Conservation (phyloP, 1,140 invertebrate genomes). For the Drosophila takahashii region DNA sequence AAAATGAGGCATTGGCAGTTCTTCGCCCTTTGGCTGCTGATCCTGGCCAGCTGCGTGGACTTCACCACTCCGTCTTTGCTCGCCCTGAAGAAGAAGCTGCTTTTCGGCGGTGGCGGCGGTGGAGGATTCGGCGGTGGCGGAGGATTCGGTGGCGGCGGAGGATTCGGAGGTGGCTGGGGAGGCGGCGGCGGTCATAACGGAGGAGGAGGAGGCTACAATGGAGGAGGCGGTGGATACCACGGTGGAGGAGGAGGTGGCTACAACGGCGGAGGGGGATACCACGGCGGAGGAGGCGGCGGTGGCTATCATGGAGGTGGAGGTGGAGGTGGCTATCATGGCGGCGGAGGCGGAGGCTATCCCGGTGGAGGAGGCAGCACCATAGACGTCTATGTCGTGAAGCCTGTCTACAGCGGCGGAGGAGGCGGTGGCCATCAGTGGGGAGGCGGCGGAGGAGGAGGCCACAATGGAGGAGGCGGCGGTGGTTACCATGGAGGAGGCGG, state of each 20-base stretch:
- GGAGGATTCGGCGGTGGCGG: constrained; percentile 21
- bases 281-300: constrained; percentile 12
- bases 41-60: constrained; percentile 46
- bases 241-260: constrained; percentile 13
- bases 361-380: constrained; percentile 24
- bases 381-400: constrained; percentile 52
- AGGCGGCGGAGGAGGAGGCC: constrained; percentile 26
- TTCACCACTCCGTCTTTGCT: constrained; percentile 57
- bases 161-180: constrained; percentile 34
- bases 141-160: constrained; percentile 31
- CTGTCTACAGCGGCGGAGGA: constrained; percentile 24
- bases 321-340: constrained; percentile 34
- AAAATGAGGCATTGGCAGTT: constrained; percentile 34
- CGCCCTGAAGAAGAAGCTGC: constrained; percentile 60
- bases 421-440: constrained; percentile 10
- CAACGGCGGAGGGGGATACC: constrained; percentile 10
- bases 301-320: constrained; percentile 21
- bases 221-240: constrained; percentile 13
- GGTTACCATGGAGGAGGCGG: constrained; percentile 34
- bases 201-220: constrained; percentile 28
- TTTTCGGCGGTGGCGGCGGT: constrained; percentile 46
- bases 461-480: constrained; percentile 37
- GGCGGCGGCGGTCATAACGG: constrained; percentile 21
- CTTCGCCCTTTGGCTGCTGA: constrained; percentile 38
- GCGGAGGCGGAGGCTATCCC: constrained; percentile 29